Percentiles rank a stretch among this genome's conserved stretches.
Evolutionary conservation across 2,113 vertebrate species (phyloP).

Genomic region (Ceratotherium simum): DNA sequence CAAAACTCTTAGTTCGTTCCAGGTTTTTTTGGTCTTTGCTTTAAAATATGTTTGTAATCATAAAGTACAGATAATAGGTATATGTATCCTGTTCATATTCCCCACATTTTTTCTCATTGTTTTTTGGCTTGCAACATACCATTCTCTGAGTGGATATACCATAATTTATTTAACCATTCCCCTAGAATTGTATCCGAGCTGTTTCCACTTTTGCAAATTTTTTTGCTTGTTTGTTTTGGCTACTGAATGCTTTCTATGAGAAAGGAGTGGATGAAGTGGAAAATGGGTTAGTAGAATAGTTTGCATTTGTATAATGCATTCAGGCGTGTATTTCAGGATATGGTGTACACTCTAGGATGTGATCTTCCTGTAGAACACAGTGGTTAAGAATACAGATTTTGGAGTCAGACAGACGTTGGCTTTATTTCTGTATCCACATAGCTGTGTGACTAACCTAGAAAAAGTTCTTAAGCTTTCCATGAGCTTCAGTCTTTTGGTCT

Average conservation of each 20-base stretch:
- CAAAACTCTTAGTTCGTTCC: background rate
- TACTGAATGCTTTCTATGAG: background rate
- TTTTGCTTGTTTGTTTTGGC: background rate
- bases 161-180: background rate
- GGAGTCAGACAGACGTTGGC: background rate
- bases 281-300: background rate
- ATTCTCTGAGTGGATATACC: background rate
- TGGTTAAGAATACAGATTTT: background rate
- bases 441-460: background rate
- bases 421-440: background rate
- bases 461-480: background rate
- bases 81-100: background rate
- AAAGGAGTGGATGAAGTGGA: background rate
- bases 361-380: background rate
- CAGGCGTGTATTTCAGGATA: background rate
- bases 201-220: background rate
- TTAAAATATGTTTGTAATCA: background rate
- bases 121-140: background rate
- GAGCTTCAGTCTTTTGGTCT: conserved; percentile 7
- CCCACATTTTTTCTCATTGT: background rate
- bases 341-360: fast-evolving
- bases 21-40: background rate
- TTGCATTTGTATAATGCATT: no score
- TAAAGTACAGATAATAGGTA: background rate
- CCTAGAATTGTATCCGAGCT: background rate